Conservation (phyloP, 2,888 invertebrate genomes). For the Ichneumon xanthorius region DNA sequence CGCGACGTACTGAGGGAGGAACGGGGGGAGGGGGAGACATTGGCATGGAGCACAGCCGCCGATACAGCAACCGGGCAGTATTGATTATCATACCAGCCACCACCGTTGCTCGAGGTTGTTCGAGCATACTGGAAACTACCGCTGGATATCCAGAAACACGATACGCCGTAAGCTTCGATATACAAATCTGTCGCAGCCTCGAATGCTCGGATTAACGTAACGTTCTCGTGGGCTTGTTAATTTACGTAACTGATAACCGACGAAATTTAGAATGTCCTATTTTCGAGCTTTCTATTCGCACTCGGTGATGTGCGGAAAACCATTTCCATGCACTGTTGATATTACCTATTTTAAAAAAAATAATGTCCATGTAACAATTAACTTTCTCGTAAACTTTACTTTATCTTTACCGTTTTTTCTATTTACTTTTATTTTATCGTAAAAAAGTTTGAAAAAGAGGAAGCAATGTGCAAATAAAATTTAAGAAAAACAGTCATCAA, state of each 20-base stretch:
- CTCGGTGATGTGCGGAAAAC: background rate
- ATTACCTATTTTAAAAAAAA: background rate
- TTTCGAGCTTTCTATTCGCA: background rate
- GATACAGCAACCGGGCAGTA: slow-evolving; percentile 52
- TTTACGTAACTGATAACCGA: slow-evolving; percentile 39
- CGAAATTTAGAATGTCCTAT: slow-evolving; percentile 1
- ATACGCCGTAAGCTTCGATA: slow-evolving; percentile 13
- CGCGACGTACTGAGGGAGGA: slow-evolving; percentile 6
- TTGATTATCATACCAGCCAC: slow-evolving; percentile 62
- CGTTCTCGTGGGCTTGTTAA: slow-evolving; percentile 34
- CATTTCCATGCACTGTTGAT: background rate
- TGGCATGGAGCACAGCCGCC: slow-evolving; percentile 51
- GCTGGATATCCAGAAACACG: slow-evolving; percentile 52
- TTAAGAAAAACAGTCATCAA: no score
- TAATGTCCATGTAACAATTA: no score
- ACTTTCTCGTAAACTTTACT: no score
- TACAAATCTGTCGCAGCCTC: slow-evolving; percentile 11
- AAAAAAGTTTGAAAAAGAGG: background rate
- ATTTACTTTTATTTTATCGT: background rate
- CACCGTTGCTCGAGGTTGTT: slow-evolving; percentile 53
- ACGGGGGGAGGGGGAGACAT: slow-evolving; percentile 33
- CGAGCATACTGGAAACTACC: slow-evolving; percentile 53
- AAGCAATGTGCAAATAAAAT: no score
- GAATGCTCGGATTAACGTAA: slow-evolving; percentile 36
- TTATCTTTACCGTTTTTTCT: no score